These are phyloP conservation scores for Polyergus mexicanus DNA, from an alignment of 1,140 invertebrate species.

Conservation along the genomic window DNA sequence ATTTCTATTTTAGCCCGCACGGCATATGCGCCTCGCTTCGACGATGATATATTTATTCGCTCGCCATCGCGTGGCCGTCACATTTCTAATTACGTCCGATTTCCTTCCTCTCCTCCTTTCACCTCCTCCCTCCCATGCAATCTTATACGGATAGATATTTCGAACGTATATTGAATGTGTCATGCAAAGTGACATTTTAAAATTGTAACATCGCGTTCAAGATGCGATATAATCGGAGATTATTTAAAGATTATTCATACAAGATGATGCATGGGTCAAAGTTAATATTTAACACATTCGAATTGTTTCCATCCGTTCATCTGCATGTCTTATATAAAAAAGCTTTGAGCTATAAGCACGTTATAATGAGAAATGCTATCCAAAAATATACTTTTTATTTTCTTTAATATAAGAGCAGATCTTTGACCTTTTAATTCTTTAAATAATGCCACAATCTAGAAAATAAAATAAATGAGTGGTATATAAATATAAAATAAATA, in stretches of 20 bases:
- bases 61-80: constrained; percentile 33
- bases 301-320: neutral
- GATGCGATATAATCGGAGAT: neutral
- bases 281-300: neutral
- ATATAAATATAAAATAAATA: neutral
- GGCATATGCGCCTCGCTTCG: constrained; percentile 11
- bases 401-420: neutral
- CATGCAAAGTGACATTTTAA: constrained; percentile 13
- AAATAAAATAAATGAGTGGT: neutral
- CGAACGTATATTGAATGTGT: neutral
- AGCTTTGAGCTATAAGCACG: neutral
- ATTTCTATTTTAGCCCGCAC: constrained; percentile 25
- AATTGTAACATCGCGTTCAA: neutral
- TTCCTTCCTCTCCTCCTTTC: neutral
- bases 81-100: constrained; percentile 38
- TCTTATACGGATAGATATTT: constrained; percentile 1
- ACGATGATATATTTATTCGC: constrained; percentile 56
- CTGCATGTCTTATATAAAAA: neutral
- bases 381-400: neutral
- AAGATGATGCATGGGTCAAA: neutral
- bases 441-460: neutral
- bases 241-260: constrained; percentile 29
- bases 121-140: neutral
- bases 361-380: neutral
- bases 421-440: neutral